Evolutionary conservation across 1,140 invertebrate species (phyloP), one percentile per base, ranked within the genome.

Genomic region (Palaemon carinicauda): DNA sequence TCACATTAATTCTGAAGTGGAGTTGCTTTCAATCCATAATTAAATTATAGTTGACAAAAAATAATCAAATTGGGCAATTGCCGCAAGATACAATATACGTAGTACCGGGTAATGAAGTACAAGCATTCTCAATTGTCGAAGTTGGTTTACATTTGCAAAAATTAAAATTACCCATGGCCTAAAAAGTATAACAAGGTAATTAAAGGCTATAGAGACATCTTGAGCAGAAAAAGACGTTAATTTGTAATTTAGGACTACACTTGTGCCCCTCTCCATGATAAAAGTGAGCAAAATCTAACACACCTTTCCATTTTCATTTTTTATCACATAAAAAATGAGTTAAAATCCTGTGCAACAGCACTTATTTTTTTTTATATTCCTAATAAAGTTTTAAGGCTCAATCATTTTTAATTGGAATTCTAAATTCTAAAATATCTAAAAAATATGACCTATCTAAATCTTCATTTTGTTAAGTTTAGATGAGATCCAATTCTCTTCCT

Each of bases 361-460:
- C 77, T 54, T 79, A 80, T 53, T 65, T 80, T 52, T 73, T 80
- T 51, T 41, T 41, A 9, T 41, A 41, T 12, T 41, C 12, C 41
- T 41, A 9, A 41, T 41, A 41, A 79, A 71, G 56, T 33, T 56
- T 86, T 73, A 86, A 86, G 83, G 77, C 77, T 86, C 77, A 79
- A 41, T 41, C 54, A 86, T 65, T 79, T n/a, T 41, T 69, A 86
- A 73, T 52, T 54, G 41, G 50, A 78, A 71, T 33, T 56, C 83
- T 86, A 71, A n/a, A 86, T 54, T 80, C 83, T 86, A 86, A 80
- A 69, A 54, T 80, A 86, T 54, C 75, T 73, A 86, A 86, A 85
- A 86, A 80, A 74, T 82, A 82, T 73, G 41, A 82, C 27, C 80
- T 80, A 86, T 71, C 75, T 80, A 80, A 52, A 73, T 53, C 56